phyloP scores from a whole-genome alignment of 2,113 vertebrate species.

The Sus scrofa region T2T-Sscrofa CM000825.6:50436501-50437000 shows the following conservation, averaged over 20 bases:
- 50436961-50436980: too few species aligned
- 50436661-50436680: neutral
- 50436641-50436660: neutral
- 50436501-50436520: neutral
- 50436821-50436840: neutral
- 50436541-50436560: neutral
- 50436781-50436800: neutral
- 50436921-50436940: too few species aligned
- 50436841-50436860: neutral
- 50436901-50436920: too few species aligned
- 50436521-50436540: neutral
- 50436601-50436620: neutral
- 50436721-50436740: neutral
- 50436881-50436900: too few species aligned
- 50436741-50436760: neutral
- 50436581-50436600: neutral
- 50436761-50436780: neutral
- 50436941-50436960: too few species aligned
- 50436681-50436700: neutral
- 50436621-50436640: neutral
- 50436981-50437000: too few species aligned
- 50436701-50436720: neutral
- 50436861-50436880: neutral
- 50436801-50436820: neutral
- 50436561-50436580: neutral